Percentiles rank a stretch among this genome's conserved stretches.
Conservation (phyloP, 2,797 vertebrate species). For the Bothrops alternatus region DNA sequence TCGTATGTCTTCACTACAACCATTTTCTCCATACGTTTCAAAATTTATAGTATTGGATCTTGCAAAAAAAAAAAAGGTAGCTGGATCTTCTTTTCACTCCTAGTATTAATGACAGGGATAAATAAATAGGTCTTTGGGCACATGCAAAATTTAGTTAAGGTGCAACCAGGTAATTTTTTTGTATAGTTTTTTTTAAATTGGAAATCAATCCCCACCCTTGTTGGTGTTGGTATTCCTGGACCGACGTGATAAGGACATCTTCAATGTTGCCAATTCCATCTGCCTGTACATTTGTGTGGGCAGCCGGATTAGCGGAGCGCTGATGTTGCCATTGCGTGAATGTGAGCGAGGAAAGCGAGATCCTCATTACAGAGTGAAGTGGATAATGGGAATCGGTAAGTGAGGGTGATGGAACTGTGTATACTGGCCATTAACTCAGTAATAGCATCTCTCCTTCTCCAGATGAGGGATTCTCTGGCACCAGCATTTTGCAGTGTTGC, state of each 20-base stretch:
- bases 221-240: constrained; percentile 60
- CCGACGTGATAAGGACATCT: constrained; percentile 59
- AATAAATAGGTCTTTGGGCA: constrained; percentile 49
- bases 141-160: constrained; percentile 58
- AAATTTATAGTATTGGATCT: constrained; percentile 38
- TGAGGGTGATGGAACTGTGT: constrained; percentile 58
- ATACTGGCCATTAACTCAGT: constrained; percentile 55
- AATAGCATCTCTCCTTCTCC: constrained; percentile 48
- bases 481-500: constrained; percentile 58
- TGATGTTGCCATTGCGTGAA: constrained; percentile 54
- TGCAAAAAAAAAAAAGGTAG: constrained; percentile 29
- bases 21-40: background rate
- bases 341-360: constrained; percentile 49
- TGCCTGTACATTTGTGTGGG: constrained; percentile 53
- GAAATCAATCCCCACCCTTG: constrained; percentile 50
- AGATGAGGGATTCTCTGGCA: constrained; percentile 46
- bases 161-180: constrained; percentile 42
- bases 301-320: constrained; percentile 57
- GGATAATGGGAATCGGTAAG: constrained; percentile 61
- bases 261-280: constrained; percentile 55
- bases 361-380: constrained; percentile 61
- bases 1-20: background rate
- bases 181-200: constrained; percentile 49
- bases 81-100: constrained; percentile 30
- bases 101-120: constrained; percentile 47